Evolutionary conservation across 2,113 vertebrate genomes (phyloP).

Genomic region (Centropus bengalensis): DNA sequence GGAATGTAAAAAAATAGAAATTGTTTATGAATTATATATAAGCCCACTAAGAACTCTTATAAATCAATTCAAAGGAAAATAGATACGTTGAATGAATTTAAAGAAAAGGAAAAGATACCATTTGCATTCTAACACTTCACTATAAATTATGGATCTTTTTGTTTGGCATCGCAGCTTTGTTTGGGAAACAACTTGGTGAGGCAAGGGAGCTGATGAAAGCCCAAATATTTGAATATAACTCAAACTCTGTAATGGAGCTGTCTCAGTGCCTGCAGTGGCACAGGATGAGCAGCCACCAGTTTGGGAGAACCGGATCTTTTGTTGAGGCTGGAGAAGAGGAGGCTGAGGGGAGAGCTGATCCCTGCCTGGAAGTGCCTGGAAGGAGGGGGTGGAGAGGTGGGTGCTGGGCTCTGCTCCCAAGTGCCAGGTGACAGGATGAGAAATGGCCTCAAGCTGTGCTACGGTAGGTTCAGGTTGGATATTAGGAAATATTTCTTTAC

Average conservation of each 20-base stretch:
- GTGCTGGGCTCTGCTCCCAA: no score
- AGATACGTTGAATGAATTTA: background rate
- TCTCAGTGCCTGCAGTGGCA: rapidly evolving
- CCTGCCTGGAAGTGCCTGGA: no score
- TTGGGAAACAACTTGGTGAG: background rate
- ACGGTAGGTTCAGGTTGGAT: no score
- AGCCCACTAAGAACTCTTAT: background rate
- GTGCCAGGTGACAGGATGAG: no score
- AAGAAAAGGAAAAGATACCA: background rate
- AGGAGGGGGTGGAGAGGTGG: no score
- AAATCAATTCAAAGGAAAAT: constrained; percentile 1
- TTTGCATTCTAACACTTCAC: background rate
- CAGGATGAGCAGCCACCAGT: background rate
- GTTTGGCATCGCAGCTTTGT: background rate
- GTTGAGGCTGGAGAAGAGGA: no score
- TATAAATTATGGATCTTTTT: background rate
- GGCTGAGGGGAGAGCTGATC: no score
- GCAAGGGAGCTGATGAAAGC: background rate
- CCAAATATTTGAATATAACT: background rate
- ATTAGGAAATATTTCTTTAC: no score
- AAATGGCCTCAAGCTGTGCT: no score
- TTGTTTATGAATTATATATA: constrained; percentile 46
- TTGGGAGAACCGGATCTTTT: background rate
- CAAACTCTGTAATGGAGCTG: background rate
- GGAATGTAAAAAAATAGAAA: background rate